Evolutionary conservation across 1,140 invertebrate species (phyloP).

Genomic region (Drosophila carrolli): DNA sequence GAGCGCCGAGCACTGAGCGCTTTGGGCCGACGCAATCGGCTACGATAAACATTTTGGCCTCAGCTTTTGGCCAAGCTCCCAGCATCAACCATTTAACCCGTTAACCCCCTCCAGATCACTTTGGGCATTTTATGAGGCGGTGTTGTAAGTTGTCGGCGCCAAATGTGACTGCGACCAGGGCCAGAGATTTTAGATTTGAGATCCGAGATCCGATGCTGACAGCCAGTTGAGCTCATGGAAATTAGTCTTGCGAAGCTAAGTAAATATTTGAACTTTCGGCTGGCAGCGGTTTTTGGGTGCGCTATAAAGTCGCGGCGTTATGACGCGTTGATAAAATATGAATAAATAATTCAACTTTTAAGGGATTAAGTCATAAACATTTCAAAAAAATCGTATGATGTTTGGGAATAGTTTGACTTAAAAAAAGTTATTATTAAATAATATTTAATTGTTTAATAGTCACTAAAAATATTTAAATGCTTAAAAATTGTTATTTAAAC

Average conservation of each 20-base stretch:
- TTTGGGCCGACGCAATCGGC: conserved; percentile 44
- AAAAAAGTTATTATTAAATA: background rate
- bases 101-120: background rate
- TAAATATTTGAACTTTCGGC: conserved; percentile 60
- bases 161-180: conserved; percentile 39
- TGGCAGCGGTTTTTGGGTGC: conserved; percentile 9
- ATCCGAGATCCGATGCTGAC: conserved; percentile 14
- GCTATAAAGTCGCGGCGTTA: background rate
- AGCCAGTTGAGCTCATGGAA: conserved; percentile 43
- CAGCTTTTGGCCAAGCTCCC: conserved; percentile 45
- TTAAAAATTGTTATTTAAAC: too few species aligned
- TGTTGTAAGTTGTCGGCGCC: conserved; percentile 43
- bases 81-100: conserved; percentile 22
- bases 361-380: background rate
- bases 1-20: conserved; percentile 38
- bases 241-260: conserved; percentile 30
- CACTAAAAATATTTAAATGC: too few species aligned
- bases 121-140: conserved; percentile 3
- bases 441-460: too few species aligned
- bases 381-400: background rate
- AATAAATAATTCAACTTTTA: background rate
- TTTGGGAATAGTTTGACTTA: background rate
- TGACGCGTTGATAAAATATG: background rate
- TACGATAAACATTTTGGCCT: conserved; percentile 44
- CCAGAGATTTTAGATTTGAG: conserved; percentile 10